Evolutionary conservation across 2,888 invertebrate genomes (phyloP), one percentile per base, ranked within the genome.

Genomic region (Calliscelio sp.): DNA sequence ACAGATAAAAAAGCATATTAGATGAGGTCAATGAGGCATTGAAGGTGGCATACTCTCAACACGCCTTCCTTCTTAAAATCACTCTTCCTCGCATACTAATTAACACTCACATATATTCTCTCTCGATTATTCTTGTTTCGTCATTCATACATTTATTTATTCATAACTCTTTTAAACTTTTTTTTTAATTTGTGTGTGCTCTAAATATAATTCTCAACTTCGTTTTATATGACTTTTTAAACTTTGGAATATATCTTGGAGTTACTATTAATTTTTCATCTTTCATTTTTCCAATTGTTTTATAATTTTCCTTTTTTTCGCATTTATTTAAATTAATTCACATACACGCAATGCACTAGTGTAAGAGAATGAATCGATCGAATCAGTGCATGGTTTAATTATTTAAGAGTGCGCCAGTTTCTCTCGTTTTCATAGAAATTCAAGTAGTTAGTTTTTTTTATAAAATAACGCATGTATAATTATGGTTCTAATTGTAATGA

Each of bases 1-100:
- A 93, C 93, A 93, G 93, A 93, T 93, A 93, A 93, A 93, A 93
- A 93, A 93, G 93, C 93, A 91, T 84, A 78, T 93, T 92, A 92
- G 91, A 92, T 93, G 92, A 93, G 92, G 92, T 92, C 91, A 92
- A 93, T 92, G 93, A 93, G 93, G 93, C 92, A 92, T 87, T 91
- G 90, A 91, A 92, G 91, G 90, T 92, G 91, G 91, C 92, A 82
- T 89, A 90, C 91, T 90, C 91, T 91, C 91, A 88, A 90, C 91
- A 91, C 89, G 90, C 92, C 91, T 87, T 66, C 66, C 78, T 81
- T 70, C 70, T 68, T 70, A 70, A 71, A 70, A 81, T 65, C 53
- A 41, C 59, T 55, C 61, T 24, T 51, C 63, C 46, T 59, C 41
- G 22, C 49, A 44, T 44, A 68, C 51, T 22, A 51, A 49, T 57